phyloP scores from a whole-genome alignment of 53 echinoderm and acorn worm species.

The Henricia sp. region DNA sequence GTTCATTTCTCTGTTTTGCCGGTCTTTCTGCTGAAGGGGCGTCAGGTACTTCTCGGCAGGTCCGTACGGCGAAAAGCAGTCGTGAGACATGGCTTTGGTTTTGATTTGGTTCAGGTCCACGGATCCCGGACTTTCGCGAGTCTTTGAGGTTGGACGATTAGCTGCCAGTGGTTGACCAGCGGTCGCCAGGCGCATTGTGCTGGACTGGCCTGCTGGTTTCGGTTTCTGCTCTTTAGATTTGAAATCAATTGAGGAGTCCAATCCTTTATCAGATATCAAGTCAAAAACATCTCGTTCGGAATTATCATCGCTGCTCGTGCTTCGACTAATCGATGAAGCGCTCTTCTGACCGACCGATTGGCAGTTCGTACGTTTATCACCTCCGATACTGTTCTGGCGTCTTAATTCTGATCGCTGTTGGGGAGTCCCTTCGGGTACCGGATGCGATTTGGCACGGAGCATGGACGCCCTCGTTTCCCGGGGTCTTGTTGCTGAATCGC shows the following conservation, averaged over 20 bases:
- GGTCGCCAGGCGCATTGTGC: neutral
- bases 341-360: neutral
- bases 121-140: neutral
- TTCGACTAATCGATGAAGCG: neutral
- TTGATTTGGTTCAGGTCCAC: neutral
- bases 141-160: neutral
- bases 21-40: conserved; percentile 71
- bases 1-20: conserved; percentile 38
- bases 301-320: conserved; percentile 29
- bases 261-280: neutral
- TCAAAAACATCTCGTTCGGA: conserved; percentile 5
- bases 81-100: neutral
- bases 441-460: neutral
- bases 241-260: neutral
- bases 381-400: neutral
- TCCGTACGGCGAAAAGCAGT: conserved; percentile 8
- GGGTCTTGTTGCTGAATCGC: neutral
- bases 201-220: neutral
- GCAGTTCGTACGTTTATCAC: neutral
- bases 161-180: neutral
- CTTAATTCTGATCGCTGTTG: neutral
- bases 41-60: conserved; percentile 64
- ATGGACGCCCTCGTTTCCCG: neutral
- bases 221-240: conserved; percentile 6
- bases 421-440: neutral